Base-by-base conservation (phyloP, 2,888 invertebrate species). In the Eugnorisma glareosa region DNA sequence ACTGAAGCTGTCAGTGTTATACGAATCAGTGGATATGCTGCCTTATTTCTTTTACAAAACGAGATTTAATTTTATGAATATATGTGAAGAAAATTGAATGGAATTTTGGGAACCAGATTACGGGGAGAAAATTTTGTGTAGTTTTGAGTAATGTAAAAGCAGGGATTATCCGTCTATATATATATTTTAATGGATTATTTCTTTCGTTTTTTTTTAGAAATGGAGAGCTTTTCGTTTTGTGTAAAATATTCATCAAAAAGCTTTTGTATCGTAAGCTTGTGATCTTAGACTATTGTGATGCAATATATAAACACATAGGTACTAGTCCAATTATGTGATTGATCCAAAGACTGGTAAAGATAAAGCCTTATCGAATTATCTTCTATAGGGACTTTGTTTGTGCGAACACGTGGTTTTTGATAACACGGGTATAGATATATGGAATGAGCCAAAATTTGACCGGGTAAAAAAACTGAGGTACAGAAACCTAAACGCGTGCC, bases 41-140 rank as follows among this genome's bases (percentile, higher is more conserved):
- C 72, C 18, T 68, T 84, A 71, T 73, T 43, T 28, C 37, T 63
- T 84, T 59, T 18, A 35, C 3, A 69, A 61, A 66, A 67, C 6
- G n/a, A 0, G 8, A 31, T 37, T 10, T 4, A 28, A 43, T 37
- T 68, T n/a, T 31, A 28, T 28, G 15, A 69, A 78, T 40, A 35
- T 40, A 24, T 24, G 4, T 28, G 51, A 48, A 57, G 64, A 69
- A 40, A 73, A 63, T 51, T 57, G 28, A 48, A 64, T 51, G 11
- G 10, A 35, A 31, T 57, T 45, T 64, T 43, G 8, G 57, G 28
- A 48, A 43, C 24, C 11, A 18, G 4, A 80, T 70, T 24, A 31
- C 31, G 35, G 24, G 1, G 3, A 24, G 28, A 51, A 48, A 13
- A 28, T 13, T 28, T 21, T 21, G 15, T 51, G 57, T 66, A 15